These are phyloP conservation scores for Leptodactylus fallax DNA, from an alignment of 2,797 vertebrate species.

Conservation along the genomic window DNA sequence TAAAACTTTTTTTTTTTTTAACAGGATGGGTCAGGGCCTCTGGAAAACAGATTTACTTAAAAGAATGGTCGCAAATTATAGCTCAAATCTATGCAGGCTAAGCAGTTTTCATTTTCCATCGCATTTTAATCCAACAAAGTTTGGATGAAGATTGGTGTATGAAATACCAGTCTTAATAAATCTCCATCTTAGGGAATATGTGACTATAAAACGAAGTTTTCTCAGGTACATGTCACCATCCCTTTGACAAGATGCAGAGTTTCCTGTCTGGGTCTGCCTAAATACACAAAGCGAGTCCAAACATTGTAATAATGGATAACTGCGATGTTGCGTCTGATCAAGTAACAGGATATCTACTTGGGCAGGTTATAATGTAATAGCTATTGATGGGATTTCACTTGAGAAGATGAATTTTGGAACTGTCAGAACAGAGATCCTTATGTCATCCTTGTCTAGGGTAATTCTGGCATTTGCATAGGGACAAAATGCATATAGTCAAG, in stretches of 20 bases:
- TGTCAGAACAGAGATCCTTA: background rate
- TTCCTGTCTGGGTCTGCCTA: background rate
- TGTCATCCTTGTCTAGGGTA: background rate
- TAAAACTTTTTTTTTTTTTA: too few species aligned
- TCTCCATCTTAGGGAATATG: too few species aligned
- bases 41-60: too few species aligned
- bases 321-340: background rate
- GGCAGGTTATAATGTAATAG: conserved; percentile 16
- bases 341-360: background rate
- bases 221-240: background rate
- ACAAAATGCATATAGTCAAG: background rate
- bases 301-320: background rate
- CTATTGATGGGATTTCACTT: conserved; percentile 17
- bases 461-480: background rate
- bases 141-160: too few species aligned
- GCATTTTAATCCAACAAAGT: too few species aligned
- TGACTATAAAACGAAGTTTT: background rate
- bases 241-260: background rate
- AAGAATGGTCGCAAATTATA: too few species aligned
- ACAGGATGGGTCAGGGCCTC: too few species aligned
- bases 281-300: background rate
- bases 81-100: too few species aligned
- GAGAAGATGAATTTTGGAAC: conserved; percentile 13
- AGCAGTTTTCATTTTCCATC: too few species aligned
- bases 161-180: too few species aligned